Evolutionary conservation across 2,797 vertebrate species (phyloP).

Genomic region (Streptopelia turtur): DNA sequence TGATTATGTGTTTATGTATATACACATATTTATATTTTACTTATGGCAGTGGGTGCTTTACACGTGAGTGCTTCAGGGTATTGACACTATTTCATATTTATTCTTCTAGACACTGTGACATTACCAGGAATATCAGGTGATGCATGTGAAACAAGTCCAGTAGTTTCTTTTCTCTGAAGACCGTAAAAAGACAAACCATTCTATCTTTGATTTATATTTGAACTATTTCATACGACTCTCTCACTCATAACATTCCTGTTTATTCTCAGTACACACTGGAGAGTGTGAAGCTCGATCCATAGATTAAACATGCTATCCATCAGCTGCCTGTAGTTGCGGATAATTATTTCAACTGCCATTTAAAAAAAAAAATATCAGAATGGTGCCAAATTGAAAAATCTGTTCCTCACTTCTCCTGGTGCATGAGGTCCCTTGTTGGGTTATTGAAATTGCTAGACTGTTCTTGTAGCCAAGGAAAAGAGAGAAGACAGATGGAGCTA

Average conservation of each 20-base stretch:
- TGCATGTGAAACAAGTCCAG: not conserved
- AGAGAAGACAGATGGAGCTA: constrained; percentile 79
- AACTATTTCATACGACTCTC: constrained; percentile 35
- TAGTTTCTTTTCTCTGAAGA: not conserved
- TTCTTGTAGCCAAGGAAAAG: constrained; percentile 76
- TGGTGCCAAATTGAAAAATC: constrained; percentile 81
- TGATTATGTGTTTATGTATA: not conserved
- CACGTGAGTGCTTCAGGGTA: not conserved
- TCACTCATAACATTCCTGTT: constrained; percentile 54
- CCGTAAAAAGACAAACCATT: constrained; percentile 24
- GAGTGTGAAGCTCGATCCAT: constrained; percentile 51
- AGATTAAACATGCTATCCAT: constrained; percentile 72
- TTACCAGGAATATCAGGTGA: not conserved
- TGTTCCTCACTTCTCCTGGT: constrained; percentile 78
- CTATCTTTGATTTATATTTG: constrained; percentile 48
- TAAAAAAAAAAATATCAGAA: constrained; percentile 69
- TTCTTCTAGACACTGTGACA: not conserved
- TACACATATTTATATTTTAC: not conserved
- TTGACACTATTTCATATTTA: not conserved
- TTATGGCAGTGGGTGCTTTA: not conserved
- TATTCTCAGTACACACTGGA: constrained; percentile 37
- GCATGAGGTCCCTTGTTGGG: constrained; percentile 76
- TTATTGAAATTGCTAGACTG: constrained; percentile 75
- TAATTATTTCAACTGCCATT: constrained; percentile 76
- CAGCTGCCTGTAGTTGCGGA: constrained; percentile 60